Evolutionary conservation across 2,888 invertebrate species (phyloP), one percentile per base, ranked within the genome.

Genomic region (Leistus spinibarbis): DNA sequence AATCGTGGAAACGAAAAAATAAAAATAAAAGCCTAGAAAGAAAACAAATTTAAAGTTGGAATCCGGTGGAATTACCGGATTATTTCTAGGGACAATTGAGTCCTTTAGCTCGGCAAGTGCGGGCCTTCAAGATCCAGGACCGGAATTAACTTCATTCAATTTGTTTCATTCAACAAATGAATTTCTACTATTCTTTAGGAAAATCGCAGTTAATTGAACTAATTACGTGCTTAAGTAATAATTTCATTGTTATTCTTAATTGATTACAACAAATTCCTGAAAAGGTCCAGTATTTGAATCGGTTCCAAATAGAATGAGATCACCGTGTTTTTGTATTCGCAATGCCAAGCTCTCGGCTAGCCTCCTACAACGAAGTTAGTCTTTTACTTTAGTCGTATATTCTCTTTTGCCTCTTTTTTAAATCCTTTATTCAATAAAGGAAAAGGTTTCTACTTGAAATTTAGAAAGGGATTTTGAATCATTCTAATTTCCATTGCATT

Each of bases 61-160:
- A 56, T 22, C 23, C 24, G 56, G 57, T 27, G 54, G 69, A 57
- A 69, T 69, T 69, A 69, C 69, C 23, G 69, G 69, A 69, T 69
- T 69, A 69, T 69, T 69, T 56, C 69, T 7, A 69, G 57, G 69
- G 69, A 69, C 69, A 69, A 69, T 67, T 67, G 67, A 69, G 69
- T 69, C 69, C 57, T 69, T 67, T 69, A 24, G 17, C 57, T 20
- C 53, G 66, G 54, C 40, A 27, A 66, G 53, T 66, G 54, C 53
- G 19, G 54, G 54, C 13, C 66, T 66, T 19, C 24, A 53, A 66
- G 40, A 40, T 22, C 54, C 53, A 66, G 66, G 66, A 20, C 10
- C 53, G 66, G 66, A 66, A 66, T 66, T 66, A 53, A 53, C 66
- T 54, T 2, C 9, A 13, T 20, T 20, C 54, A 66, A 66, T 66